These are phyloP conservation scores for Sycophaga agraensis DNA, from an alignment of 1,140 invertebrate genomes.

Conservation along the genomic window DNA sequence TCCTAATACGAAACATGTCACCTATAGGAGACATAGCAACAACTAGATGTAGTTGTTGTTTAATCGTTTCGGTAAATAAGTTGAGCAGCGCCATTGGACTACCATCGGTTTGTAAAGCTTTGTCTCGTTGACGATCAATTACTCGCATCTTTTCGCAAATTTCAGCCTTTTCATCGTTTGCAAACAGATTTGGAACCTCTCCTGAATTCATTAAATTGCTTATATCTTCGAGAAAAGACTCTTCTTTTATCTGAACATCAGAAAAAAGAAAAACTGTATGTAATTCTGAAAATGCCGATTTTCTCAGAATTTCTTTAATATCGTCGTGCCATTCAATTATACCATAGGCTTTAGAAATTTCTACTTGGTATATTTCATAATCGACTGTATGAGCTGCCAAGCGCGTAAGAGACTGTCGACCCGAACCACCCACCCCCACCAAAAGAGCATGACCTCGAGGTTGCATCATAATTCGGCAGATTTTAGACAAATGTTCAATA, in stretches of 20 bases:
- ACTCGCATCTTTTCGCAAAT: slow-evolving; percentile 93
- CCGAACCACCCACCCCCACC: slow-evolving; percentile 89
- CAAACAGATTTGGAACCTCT: slow-evolving; percentile 90
- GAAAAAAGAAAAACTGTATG: slow-evolving; percentile 90
- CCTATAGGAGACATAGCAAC: slow-evolving; percentile 93
- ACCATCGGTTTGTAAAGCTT: slow-evolving; percentile 87
- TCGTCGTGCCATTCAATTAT: slow-evolving; percentile 88
- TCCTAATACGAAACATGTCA: slow-evolving; percentile 76
- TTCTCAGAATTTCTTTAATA: slow-evolving; percentile 76
- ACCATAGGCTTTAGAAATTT: slow-evolving; percentile 86
- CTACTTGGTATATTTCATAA: slow-evolving; percentile 89
- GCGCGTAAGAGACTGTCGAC: slow-evolving; percentile 84
- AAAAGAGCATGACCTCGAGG: slow-evolving; percentile 81
- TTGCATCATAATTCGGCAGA: slow-evolving; percentile 89
- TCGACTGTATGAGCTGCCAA: slow-evolving; percentile 91
- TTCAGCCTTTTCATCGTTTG: slow-evolving; percentile 85
- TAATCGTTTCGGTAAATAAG: slow-evolving; percentile 84
- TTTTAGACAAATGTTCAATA: slow-evolving; percentile 89
- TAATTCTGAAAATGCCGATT: slow-evolving; percentile 79
- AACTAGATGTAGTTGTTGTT: slow-evolving; percentile 89
- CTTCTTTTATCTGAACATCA: slow-evolving; percentile 91
- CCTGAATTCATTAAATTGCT: slow-evolving; percentile 92
- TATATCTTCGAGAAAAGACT: slow-evolving; percentile 90
- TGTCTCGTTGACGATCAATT: slow-evolving; percentile 87
- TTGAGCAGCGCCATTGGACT: slow-evolving; percentile 86